Conservation (phyloP, 2,888 invertebrate species). For the Pegoplata infirma region DNA sequence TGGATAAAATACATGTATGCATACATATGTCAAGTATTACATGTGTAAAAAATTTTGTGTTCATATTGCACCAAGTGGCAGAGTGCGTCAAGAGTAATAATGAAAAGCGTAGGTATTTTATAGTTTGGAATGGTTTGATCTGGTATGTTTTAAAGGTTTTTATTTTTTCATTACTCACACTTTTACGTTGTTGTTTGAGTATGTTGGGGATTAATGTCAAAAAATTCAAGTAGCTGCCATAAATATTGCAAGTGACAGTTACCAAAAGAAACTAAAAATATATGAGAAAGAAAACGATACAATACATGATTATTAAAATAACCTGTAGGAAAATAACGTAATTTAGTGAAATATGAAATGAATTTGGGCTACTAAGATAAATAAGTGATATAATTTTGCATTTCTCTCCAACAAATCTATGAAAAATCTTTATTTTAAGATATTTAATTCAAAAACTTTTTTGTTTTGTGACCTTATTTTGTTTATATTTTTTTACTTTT, state of each 20-base stretch:
- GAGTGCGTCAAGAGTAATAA: conserved; percentile 4
- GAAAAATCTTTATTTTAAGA: too few relatives aligned
- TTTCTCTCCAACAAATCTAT: too few relatives aligned
- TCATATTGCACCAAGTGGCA: too few relatives aligned
- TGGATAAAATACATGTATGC: too few relatives aligned
- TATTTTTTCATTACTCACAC: not conserved
- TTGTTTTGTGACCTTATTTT: too few relatives aligned
- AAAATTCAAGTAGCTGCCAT: conserved; percentile 59
- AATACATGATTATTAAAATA: not conserved
- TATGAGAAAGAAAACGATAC: too few relatives aligned
- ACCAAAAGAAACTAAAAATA: conserved; percentile 12
- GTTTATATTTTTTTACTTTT: too few relatives aligned
- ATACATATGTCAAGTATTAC: conserved; percentile 16
- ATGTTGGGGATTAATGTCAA: conserved; percentile 60
- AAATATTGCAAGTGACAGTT: conserved; percentile 58
- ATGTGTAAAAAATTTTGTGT: not conserved
- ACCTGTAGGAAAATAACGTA: not conserved
- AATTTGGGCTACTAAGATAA: too few relatives aligned
- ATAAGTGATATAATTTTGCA: too few relatives aligned
- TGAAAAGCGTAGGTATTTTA: too few relatives aligned
- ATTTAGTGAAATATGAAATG: too few relatives aligned
- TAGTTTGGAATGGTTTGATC: not conserved
- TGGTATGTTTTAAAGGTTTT: conserved; percentile 30
- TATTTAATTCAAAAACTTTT: too few relatives aligned
- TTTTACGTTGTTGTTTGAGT: conserved; percentile 22